Base-by-base conservation (phyloP, 1,140 invertebrate species). In the Lepidurus arcticus region DNA sequence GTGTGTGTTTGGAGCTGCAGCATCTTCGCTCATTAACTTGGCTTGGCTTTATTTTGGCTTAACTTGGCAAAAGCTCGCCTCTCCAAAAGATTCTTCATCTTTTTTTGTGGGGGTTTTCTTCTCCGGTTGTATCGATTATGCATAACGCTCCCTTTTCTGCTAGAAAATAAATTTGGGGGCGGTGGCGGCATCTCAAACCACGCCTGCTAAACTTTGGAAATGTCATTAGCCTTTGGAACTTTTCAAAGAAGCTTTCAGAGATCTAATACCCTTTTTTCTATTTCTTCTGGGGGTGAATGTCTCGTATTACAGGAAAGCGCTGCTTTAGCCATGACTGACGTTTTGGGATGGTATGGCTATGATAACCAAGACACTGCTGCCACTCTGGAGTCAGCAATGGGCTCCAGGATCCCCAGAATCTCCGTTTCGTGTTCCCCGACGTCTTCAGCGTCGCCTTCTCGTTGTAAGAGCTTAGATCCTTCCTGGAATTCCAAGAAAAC, bases 21-120 rank as follows among this genome's bases (percentile, higher is more conserved):
- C 13, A 65, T 65, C 53, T 13, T 11, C n/a, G 53, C 53, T 65
- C 53, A 65, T 65, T 65, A 65, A 21, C 53, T 65, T 65, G 53
- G 45, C 10, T 47, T 34, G 34, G 34, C 6, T 47, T 47, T 9
- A 47, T 13, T n/a, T n/a, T n/a, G n/a, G n/a, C n/a, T n/a, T n/a
- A n/a, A n/a, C n/a, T n/a, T n/a, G n/a, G n/a, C 53, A 65, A 65
- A 65, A 65, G 1, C 53, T 65, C 34, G 2, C 0, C 34, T 34
- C 34, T 34, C 34, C 34, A 4, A 34, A 34, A 34, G 34, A 3
- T 34, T 34, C 3, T 0, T 34, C 34, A 34, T 34, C 34, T 34
- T 34, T 34, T 26, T 34, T 1, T 1, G 26, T 1, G 26, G 26
- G 26, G 1, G 1, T 2, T 34, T 34, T 34, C 34, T 34, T 34